phyloP scores from a whole-genome alignment of 2,888 invertebrate genomes.

The Lumbricus terrestris region DNA sequence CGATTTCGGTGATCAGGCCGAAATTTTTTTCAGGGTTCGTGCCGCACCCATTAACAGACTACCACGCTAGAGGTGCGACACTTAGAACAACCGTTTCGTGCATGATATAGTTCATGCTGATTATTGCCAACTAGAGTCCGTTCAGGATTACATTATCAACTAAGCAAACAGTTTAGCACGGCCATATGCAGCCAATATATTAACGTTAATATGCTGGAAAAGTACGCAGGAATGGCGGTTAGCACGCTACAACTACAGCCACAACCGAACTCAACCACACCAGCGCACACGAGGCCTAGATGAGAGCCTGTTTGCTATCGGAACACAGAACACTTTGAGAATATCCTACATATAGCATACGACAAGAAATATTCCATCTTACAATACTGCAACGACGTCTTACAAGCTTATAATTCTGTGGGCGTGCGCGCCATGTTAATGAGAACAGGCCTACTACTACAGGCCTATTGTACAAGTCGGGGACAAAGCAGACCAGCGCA shows the following conservation, averaged over 20 bases:
- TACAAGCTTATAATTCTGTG: background rate
- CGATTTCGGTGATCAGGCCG: too few species aligned
- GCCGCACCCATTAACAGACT: background rate
- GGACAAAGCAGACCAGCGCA: background rate
- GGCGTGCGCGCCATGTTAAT: background rate
- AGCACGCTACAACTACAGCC: background rate
- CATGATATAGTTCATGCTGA: background rate
- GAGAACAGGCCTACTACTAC: background rate
- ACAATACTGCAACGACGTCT: background rate
- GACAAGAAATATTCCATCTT: background rate
- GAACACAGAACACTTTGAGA: background rate
- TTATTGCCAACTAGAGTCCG: background rate
- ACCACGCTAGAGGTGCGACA: background rate
- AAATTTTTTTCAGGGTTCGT: too few species aligned
- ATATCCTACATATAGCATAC: background rate
- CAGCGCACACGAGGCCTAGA: background rate
- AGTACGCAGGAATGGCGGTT: constrained; percentile 3
- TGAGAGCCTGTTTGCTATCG: background rate
- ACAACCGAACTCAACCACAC: background rate
- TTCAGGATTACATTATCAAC: background rate
- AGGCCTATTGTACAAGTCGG: constrained; percentile 3
- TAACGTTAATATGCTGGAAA: background rate
- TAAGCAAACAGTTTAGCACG: background rate
- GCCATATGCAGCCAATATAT: background rate
- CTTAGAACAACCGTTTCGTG: background rate